A percentile compares a stretch with the other conserved stretches of the same genome.
Conservation (phyloP, 1,140 invertebrate species). For the Eufriesea mexicana region DNA sequence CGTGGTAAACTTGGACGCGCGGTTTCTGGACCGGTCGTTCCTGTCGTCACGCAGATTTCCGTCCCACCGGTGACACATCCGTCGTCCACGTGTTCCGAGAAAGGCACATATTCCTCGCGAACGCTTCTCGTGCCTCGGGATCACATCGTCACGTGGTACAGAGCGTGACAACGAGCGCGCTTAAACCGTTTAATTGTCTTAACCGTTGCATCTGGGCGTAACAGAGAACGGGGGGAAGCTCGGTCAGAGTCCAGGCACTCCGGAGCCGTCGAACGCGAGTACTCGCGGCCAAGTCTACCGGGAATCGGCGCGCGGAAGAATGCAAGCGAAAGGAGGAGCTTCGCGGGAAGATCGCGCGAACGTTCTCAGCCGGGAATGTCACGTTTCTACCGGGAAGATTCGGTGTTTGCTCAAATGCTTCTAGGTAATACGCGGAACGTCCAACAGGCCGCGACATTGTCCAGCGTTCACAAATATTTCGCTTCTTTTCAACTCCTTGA, state of each 20-base stretch:
- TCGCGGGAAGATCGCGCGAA: neutral
- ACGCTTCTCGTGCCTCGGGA: neutral
- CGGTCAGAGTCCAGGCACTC: neutral
- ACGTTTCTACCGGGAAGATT: slow-evolving; percentile 17
- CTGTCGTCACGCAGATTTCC: too few relatives aligned
- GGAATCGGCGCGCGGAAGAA: slow-evolving; percentile 27
- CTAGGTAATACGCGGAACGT: neutral
- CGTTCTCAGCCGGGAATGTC: slow-evolving; percentile 23
- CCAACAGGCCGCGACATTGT: neutral
- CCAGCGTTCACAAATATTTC: neutral
- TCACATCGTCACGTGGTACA: slow-evolving; percentile 13
- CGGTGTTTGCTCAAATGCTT: neutral
- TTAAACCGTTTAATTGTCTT: slow-evolving; percentile 38
- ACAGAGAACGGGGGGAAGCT: neutral
- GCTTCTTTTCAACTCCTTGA: neutral
- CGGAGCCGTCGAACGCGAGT: neutral
- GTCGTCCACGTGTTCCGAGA: neutral
- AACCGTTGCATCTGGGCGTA: slow-evolving; percentile 25
- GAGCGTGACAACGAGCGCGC: slow-evolving; percentile 27
- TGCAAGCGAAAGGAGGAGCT: slow-evolving; percentile 17
- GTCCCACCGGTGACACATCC: too few relatives aligned
- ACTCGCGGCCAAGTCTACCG: neutral
- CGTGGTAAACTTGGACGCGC: too few relatives aligned
- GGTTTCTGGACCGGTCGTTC: too few relatives aligned
- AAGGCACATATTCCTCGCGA: neutral